phyloP scores from a whole-genome alignment of 1,140 invertebrate genomes.

The Agrypnia vestita region DNA sequence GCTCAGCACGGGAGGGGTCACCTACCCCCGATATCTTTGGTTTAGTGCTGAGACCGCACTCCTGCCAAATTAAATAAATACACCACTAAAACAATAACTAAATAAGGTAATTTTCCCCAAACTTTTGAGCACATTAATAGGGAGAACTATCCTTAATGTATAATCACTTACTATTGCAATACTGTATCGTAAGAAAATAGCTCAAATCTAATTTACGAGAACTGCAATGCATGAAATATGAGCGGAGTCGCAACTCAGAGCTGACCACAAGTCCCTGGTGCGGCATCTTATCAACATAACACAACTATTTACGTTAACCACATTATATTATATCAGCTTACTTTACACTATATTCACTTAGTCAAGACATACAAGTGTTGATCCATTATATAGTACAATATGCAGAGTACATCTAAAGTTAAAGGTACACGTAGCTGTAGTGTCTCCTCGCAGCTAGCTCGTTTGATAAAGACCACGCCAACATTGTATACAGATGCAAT shows the following conservation, averaged over 20 bases:
- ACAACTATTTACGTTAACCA: constrained; percentile 40
- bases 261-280: constrained; percentile 59
- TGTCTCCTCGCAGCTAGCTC: constrained; percentile 6
- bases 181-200: constrained; percentile 59
- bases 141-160: constrained; percentile 60
- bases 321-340: constrained; percentile 4
- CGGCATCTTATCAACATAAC: constrained; percentile 53
- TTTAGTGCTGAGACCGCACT: constrained; percentile 69
- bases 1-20: constrained; percentile 72
- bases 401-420: constrained; percentile 27
- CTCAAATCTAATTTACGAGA: constrained; percentile 45
- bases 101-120: constrained; percentile 59
- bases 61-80: constrained; percentile 54
- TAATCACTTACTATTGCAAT: constrained; percentile 61
- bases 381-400: constrained; percentile 17
- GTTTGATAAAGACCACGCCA: too few relatives aligned
- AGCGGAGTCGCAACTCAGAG: constrained; percentile 57
- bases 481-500: neutral
- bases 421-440: constrained; percentile 40
- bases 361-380: constrained; percentile 1
- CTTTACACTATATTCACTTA: constrained; percentile 46
- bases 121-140: constrained; percentile 61
- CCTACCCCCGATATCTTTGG: constrained; percentile 74
- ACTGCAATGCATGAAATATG: constrained; percentile 61
- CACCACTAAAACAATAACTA: constrained; percentile 58